Percentiles rank a stretch among this genome's conserved stretches.
Conservation (phyloP, 2,113 vertebrate genomes). For the Heteronetta atricapilla region DNA sequence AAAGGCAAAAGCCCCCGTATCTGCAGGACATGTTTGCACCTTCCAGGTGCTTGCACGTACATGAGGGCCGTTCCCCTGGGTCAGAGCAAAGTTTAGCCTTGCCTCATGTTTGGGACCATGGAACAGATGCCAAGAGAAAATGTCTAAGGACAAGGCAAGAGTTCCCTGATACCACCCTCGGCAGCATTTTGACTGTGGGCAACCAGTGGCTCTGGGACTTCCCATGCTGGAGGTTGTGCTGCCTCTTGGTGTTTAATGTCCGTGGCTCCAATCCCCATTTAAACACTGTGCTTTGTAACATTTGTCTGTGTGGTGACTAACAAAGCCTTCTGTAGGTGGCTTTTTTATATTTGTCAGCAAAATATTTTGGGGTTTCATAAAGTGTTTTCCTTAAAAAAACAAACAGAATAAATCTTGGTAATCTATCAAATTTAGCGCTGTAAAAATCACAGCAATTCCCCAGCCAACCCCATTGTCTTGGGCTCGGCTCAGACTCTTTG, state of each 20-base stretch:
- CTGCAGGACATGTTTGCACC: background rate
- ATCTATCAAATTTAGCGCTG: constrained; percentile 45
- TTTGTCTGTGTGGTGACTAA: constrained; percentile 26
- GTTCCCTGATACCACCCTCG: background rate
- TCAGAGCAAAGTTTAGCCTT: background rate
- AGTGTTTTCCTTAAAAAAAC: constrained; percentile 42
- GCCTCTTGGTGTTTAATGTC: constrained; percentile 6
- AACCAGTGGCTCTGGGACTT: background rate
- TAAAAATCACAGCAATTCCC: constrained; percentile 46
- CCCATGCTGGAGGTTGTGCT: background rate
- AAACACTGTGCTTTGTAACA: constrained; percentile 14
- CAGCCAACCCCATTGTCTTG: constrained; percentile 34
- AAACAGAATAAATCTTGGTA: constrained; percentile 56
- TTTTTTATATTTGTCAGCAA: constrained; percentile 57
- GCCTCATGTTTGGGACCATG: fast-evolving
- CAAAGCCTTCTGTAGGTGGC: constrained; percentile 46
- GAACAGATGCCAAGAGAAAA: background rate
- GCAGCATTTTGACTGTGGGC: background rate
- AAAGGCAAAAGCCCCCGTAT: constrained; percentile 12
- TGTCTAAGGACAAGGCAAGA: background rate
- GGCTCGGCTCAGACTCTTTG: background rate
- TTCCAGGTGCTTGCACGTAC: fast-evolving
- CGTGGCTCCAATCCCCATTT: background rate
- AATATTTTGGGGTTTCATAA: constrained; percentile 66
- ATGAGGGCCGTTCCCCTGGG: background rate